A percentile compares a stretch with the other conserved stretches of the same genome.
Evolutionary conservation across 1,140 invertebrate species (phyloP).

Genomic region (Drosophila sproati): DNA sequence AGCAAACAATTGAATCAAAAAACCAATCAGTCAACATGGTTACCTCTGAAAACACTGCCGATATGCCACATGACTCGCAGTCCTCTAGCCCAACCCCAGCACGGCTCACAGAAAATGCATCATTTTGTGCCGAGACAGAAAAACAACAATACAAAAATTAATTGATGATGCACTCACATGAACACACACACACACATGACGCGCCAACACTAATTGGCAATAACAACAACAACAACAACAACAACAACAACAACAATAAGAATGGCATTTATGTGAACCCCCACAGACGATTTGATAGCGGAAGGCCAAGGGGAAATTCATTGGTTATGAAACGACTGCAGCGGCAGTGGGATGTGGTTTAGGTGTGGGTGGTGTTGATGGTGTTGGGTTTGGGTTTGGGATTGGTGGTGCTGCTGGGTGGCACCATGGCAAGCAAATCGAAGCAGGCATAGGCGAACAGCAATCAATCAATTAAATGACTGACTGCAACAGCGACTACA

Average conservation of each 20-base stretch:
- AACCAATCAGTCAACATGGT: slow-evolving; percentile 71
- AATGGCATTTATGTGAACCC: slow-evolving; percentile 36
- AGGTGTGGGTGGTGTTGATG: not conserved
- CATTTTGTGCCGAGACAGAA: slow-evolving; percentile 42
- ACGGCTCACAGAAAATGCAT: slow-evolving; percentile 32
- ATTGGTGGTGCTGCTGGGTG: not conserved
- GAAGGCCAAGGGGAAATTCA: slow-evolving; percentile 26
- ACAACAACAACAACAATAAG: slow-evolving; percentile 24
- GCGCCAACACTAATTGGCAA: slow-evolving; percentile 78
- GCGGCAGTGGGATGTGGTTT: not conserved
- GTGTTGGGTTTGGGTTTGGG: not conserved
- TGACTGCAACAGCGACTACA: slow-evolving; percentile 51
- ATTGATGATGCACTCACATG: slow-evolving; percentile 66
- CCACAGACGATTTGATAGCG: slow-evolving; percentile 76
- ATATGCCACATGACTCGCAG: slow-evolving; percentile 17
- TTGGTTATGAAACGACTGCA: slow-evolving; percentile 66
- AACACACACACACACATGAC: slow-evolving; percentile 48
- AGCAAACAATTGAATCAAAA: slow-evolving; percentile 57
- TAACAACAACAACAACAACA: slow-evolving; percentile 61
- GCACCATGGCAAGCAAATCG: slow-evolving; percentile 48
- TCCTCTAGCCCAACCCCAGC: slow-evolving; percentile 1
- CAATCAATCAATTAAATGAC: slow-evolving; percentile 81
- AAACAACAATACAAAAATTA: slow-evolving; percentile 75
- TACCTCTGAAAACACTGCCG: slow-evolving; percentile 25
- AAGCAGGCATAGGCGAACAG: slow-evolving; percentile 77